phyloP scores from a whole-genome alignment of 2,888 invertebrate genomes.

The Ypsolopha sequella region DNA sequence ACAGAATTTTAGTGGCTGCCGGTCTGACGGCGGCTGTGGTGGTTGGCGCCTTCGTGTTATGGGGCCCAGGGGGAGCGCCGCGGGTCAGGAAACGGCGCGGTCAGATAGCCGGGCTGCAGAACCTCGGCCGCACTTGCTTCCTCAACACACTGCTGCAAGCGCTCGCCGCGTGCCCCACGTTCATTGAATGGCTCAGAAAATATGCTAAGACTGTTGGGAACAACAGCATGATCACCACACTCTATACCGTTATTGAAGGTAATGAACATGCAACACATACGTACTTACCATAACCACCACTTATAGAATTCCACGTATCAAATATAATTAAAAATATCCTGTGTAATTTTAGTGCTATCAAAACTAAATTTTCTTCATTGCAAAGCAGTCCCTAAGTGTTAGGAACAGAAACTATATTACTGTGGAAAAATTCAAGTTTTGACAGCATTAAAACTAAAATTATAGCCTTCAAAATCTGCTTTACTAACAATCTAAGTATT shows the following conservation, averaged over 20 bases:
- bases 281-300: too few species aligned
- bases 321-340: too few species aligned
- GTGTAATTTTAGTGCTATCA: too few species aligned
- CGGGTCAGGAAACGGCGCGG: slow-evolving; percentile 75
- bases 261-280: too few species aligned
- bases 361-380: too few species aligned
- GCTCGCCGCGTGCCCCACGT: slow-evolving; percentile 87
- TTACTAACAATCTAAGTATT: too few species aligned
- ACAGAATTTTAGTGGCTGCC: slow-evolving; percentile 82
- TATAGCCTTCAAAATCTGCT: too few species aligned
- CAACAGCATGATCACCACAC: slow-evolving; percentile 79
- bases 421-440: too few species aligned
- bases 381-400: too few species aligned
- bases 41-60: slow-evolving; percentile 86
- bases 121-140: slow-evolving; percentile 94
- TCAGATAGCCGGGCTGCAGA: slow-evolving; percentile 87
- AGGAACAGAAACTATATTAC: too few species aligned
- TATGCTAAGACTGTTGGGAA: slow-evolving; percentile 73
- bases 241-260: slow-evolving; percentile 83
- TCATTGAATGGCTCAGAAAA: slow-evolving; percentile 84
- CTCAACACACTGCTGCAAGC: slow-evolving; percentile 93
- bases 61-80: slow-evolving; percentile 79
- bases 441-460: too few species aligned
- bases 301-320: too few species aligned
- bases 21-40: slow-evolving; percentile 85